Evolutionary conservation across 2,113 vertebrate genomes (phyloP), one percentile per base, ranked within the genome.

Genomic region (Reinhardtius hippoglossoides): DNA sequence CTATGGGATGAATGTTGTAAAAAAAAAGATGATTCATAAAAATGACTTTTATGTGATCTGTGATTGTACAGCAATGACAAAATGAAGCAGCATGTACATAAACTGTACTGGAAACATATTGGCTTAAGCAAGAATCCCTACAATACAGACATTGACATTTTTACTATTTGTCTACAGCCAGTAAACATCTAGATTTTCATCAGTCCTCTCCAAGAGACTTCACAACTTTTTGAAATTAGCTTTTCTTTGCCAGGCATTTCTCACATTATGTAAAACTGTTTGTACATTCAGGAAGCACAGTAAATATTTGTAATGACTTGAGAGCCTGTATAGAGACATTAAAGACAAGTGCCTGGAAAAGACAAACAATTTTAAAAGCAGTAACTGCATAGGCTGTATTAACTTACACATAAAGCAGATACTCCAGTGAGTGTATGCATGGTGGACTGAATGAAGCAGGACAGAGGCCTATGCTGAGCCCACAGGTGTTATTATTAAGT

Each of bases 31-130:
- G 77, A 61, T 81, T 87, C 48, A 80, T 71, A 67, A 84, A 58
- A 58, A 24, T 26, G 27, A 4, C 68, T 14, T 71, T 59, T 67
- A 80, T 64, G 54, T 67, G 9, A 70, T 77, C 44, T 63, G 68
- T 67, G 80, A 89, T 87, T 82, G 72, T 85, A 87, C 81, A 88
- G 78, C 86, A 89, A 85, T 58, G 70, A 68, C 54, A 74, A 82
- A 67, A 24, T 82, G 26, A 79, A 83, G 86, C 76, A 85, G 82
- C 81, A 79, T 72, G 57, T 63, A 63, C 73, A 20, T 50, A 67
- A 69, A 80, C 60, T 80, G 26, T 8, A 82, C 35, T 23, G 40
- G 21, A 48, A 37, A 60, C 27, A 59, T 18, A 35, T 20, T 60
- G 60, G 37, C 60, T 60, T 60, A 40, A 21, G 40, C n/a, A 63